Percentiles rank a stretch among this genome's conserved stretches.
These are phyloP conservation scores for Azemiops feae DNA, from an alignment of 2,113 vertebrate genomes.

Conservation along the genomic window DNA sequence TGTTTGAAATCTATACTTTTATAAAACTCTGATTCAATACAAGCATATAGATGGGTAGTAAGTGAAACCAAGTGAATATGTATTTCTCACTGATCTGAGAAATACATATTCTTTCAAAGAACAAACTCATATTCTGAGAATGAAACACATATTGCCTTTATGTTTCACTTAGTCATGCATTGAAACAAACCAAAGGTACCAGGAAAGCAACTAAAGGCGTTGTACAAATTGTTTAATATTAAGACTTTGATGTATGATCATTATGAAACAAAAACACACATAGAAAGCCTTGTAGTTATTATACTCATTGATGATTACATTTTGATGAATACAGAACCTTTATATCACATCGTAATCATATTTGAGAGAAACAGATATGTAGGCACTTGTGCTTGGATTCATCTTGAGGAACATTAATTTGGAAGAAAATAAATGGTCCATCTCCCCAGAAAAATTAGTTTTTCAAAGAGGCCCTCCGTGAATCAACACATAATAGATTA, in stretches of 20 bases:
- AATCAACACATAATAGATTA: neutral
- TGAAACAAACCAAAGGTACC: slow-evolving; percentile 7
- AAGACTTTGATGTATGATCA: neutral
- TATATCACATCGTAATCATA: neutral
- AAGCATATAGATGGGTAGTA: slow-evolving; percentile 1
- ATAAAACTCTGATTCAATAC: neutral
- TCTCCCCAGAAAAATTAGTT: neutral
- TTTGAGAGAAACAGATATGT: neutral
- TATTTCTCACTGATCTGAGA: neutral
- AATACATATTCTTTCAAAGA: neutral
- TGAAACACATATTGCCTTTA: slow-evolving; percentile 10
- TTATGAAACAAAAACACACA: neutral
- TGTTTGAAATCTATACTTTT: slow-evolving; percentile 5
- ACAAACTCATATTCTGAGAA: neutral
- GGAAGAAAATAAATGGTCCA: neutral
- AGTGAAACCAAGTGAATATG: neutral
- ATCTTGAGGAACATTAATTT: neutral
- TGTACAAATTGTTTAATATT: slow-evolving; percentile 8
- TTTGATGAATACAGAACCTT: neutral
- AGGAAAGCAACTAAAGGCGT: neutral
- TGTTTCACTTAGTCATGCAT: slow-evolving; percentile 12
- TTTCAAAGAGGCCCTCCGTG: neutral
- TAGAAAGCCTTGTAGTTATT: neutral
- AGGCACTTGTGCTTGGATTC: neutral
- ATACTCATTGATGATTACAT: accelerated